phyloP scores from a whole-genome alignment of 1,140 invertebrate genomes.

The Heliconius nattereri region DNA sequence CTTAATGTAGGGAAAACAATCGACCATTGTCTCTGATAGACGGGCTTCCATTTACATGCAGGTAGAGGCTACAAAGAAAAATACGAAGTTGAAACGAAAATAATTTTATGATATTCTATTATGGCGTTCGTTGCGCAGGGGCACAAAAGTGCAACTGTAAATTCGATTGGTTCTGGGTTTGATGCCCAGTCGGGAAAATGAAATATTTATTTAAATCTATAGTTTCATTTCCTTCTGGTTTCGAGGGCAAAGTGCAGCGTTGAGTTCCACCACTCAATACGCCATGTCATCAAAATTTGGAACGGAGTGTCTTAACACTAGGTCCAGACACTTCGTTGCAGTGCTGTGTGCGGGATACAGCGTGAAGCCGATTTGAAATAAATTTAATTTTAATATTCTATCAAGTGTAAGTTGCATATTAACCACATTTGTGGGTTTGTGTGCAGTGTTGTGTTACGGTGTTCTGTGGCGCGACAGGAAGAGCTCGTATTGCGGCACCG shows the following conservation, averaged over 20 bases:
- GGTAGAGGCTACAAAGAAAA: slow-evolving; percentile 3
- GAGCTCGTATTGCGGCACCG: slow-evolving; percentile 53
- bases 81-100: slow-evolving; percentile 2
- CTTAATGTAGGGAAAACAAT: slow-evolving; percentile 15
- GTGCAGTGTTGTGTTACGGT: slow-evolving; percentile 32
- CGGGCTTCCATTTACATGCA: slow-evolving; percentile 12
- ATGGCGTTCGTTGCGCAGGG: not conserved
- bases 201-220: no score
- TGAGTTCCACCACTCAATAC: no score
- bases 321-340: no score
- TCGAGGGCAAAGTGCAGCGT: no score
- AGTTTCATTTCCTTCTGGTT: no score
- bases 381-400: slow-evolving; percentile 9
- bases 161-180: no score
- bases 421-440: slow-evolving; percentile 43
- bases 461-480: slow-evolving; percentile 53
- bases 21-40: slow-evolving; percentile 12
- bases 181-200: no score
- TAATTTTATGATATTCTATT: slow-evolving; percentile 20
- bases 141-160: no score
- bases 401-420: slow-evolving; percentile 36
- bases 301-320: no score
- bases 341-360: no score
- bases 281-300: no score
- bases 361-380: no score